Conservation (phyloP, 2,888 invertebrate species). For the Lycocerus yunnanus region DNA sequence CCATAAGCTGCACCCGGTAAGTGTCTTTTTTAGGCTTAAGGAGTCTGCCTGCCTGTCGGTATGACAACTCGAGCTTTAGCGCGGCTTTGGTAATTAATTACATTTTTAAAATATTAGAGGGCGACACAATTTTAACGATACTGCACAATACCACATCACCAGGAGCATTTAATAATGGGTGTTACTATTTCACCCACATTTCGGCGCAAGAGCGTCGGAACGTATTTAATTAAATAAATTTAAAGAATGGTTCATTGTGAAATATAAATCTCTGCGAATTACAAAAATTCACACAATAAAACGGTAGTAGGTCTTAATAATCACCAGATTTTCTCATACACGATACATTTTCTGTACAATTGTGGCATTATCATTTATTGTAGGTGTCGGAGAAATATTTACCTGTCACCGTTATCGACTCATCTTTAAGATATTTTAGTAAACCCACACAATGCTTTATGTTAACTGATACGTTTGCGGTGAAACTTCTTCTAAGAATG, state of each 20-base stretch:
- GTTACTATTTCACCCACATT: not conserved
- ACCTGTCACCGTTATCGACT: constrained; percentile 21
- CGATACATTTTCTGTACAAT: not conserved
- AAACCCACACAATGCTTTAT: constrained; percentile 15
- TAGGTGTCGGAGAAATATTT: constrained; percentile 1
- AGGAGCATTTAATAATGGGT: not conserved
- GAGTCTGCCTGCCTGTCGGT: not conserved
- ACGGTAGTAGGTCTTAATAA: not conserved
- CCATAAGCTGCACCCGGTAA: not conserved
- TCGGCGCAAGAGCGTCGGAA: not conserved
- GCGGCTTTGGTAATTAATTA: not conserved
- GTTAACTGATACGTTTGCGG: constrained; percentile 19
- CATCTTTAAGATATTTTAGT: constrained; percentile 25
- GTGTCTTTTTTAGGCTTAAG: not conserved
- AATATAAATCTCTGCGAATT: not conserved
- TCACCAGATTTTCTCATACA: not conserved
- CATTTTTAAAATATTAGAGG: not conserved
- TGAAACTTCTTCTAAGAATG: constrained; percentile 24
- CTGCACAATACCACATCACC: not conserved
- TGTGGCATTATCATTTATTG: not conserved
- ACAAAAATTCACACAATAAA: not conserved
- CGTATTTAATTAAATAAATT: not conserved
- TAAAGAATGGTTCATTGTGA: not conserved
- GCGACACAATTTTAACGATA: not conserved
- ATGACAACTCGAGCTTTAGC: not conserved